Base-by-base conservation (phyloP, 2,113 vertebrate genomes). In the Antennarius striatus region DNA sequence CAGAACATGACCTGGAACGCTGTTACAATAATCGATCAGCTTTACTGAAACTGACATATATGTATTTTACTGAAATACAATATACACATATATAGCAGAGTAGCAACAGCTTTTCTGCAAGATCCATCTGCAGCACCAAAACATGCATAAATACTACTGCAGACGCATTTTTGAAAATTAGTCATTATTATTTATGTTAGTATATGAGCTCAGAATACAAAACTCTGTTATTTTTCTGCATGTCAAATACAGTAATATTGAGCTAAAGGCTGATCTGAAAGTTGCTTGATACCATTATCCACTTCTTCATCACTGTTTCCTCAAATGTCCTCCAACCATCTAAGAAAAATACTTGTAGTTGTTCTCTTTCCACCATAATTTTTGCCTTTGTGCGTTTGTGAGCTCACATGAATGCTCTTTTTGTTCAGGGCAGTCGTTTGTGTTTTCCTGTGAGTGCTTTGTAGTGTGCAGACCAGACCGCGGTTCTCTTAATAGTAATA, bases 401-500 rank as follows among this genome's bases (percentile, higher is more conserved):
- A 39, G 36, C 40, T 13, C 12, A 36, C 46, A 79, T 75, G 47
- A 80, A 79, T 75, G 71, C 28, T 14, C 6, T 55, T 75, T 63
- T 46, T 82, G 62, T 81, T 71, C 29, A 22, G 32, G 10, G 12
- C 0, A 3, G 17, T 6, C 39, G 5, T 59, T 42, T 59, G 15
- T 54, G 6, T 68, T 63, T 46, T 42, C 15, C 5, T 30, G 7
- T 59, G 59, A 50, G 28, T 4, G 32, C 59, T 32, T 63, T 68
- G 51, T 14, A 55, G 58, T 47, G 50, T 66, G 28, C 16, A 22
- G 50, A 62, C 60, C 77, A 76, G 70, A 42, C 71, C 1, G 36
- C 49, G 5, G 46, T 63, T 80, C 84, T 85, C 78, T 79, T 78
- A 78, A 86, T 81, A 86, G 77, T 80, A 87, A 83, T 80, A 86